Evolutionary conservation across 2,797 vertebrate genomes (phyloP), one percentile per base, ranked within the genome.

Genomic region (Centroberyx gerrardi): DNA sequence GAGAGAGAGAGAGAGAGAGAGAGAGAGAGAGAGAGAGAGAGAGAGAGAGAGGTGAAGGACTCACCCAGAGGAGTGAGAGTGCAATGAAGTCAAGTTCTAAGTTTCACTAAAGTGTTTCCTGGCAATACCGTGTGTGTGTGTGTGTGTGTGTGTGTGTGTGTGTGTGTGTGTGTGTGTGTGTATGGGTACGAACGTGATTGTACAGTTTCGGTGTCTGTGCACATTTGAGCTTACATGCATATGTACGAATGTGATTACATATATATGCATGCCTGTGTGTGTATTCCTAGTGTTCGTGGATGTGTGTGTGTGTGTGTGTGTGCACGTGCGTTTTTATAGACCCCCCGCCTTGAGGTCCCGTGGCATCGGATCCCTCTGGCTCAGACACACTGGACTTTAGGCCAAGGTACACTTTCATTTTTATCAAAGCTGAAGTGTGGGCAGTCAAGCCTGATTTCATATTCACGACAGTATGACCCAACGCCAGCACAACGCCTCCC

Each of bases 41-140:
- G 27, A 28, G 53, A 55, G 1, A 12, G 17, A 59, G 60, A 46
- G 80, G 72, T 77, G 78, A 83, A 87, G 53, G 59, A 81, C 53
- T 69, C 60, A 84, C 82, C 77, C 58, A 66, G 68, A 82, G 79
- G 54, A 85, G 81, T 61, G 67, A 82, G 52, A 82, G 75, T 59
- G 42, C 76, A 83, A 82, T 33, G 62, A 78, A 73, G 80, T 86
- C 74, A 83, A 78, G 61, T 59, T 87, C 75, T 79, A 78, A 70
- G 77, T 91, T 88, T 84, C 87, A 86, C 76, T 70, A 44, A 87
- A 87, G 78, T 87, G 76, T 88, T 88, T 85, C 85, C 84, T 87
- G 87, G 88, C 82, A 88, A 55, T 53, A 38, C 51, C 5, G 17
- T 59, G 33, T 56, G 65, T 74, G 60, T 63, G 68, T 76, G 76